Evolutionary conservation across 2,888 invertebrate species (phyloP), one percentile per base, ranked within the genome.

Genomic region (Leptinotarsa peninsularis): DNA sequence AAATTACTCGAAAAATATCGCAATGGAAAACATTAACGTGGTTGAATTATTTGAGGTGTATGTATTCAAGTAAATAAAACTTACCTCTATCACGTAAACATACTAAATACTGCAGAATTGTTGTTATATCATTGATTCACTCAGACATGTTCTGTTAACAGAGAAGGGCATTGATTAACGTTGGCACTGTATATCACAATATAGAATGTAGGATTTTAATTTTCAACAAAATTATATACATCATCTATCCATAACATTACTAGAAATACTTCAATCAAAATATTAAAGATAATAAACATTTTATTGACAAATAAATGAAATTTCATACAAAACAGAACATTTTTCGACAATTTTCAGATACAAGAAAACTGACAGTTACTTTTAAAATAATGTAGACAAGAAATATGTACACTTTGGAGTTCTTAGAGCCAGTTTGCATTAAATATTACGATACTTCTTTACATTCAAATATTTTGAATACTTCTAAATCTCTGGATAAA

Each of bases 161-260:
- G 23, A 23, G 58, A 23, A 15, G 15, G 23, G n/a, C 15, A 13
- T 58, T 15, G 23, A 23, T 23, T 58, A 13, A 58, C 23, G 58
- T 58, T 58, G 21, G 58, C 58, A 58, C 21, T 58, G 58, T 58
- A 58, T 23, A 58, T 23, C 23, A 58, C 58, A 58, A 23, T 58
- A 58, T 13, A 27, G 1, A 23, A 21, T 58, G 18, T 54, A 18
- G 18, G 18, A 18, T 23, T 58, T 58, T 4, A 23, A 58, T 58
- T 58, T 58, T 18, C 14, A 58, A 23, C 14, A 0, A 23, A 58
- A 10, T 58, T 58, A 58, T 58, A 3, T 23, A 58, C 21, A 15
- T 54, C 1, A 23, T 58, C 18, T 58, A 27, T 14, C 21, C 14
- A 58, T 21, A 58, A 27, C 58, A 23, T 17, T 21, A 23, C 58